Evolutionary conservation across 2,888 invertebrate species (phyloP).

Genomic region (Limnephilus rhombicus): DNA sequence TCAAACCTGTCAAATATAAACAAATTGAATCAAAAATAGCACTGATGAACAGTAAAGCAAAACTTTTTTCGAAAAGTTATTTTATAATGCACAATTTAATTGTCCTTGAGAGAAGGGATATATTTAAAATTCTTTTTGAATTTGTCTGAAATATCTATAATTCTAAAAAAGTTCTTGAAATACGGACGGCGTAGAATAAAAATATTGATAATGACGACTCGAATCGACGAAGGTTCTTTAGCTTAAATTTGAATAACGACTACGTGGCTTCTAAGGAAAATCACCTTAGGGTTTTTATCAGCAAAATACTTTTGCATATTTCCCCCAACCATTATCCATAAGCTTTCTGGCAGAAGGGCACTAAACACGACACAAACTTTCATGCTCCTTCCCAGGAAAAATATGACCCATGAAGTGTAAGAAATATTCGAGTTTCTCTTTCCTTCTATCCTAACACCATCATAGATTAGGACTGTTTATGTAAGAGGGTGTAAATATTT

Average conservation of each 20-base stretch:
- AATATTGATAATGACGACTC: not conserved
- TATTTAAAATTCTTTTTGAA: too few species aligned
- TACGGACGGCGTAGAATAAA: not conserved
- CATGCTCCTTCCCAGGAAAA: slow-evolving; percentile 44
- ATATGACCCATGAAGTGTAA: slow-evolving; percentile 57
- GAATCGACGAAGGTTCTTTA: not conserved
- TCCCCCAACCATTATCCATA: slow-evolving; percentile 24
- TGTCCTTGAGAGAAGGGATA: too few species aligned
- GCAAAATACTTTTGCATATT: not conserved
- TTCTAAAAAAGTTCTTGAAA: not conserved
- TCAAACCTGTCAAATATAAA: not conserved
- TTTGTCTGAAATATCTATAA: not conserved
- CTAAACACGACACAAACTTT: slow-evolving; percentile 56
- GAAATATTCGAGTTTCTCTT: slow-evolving; percentile 57
- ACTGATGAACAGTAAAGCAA: not conserved
- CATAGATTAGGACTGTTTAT: slow-evolving; percentile 64
- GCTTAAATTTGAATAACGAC: not conserved
- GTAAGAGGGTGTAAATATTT: slow-evolving; percentile 63
- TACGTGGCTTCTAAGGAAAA: not conserved
- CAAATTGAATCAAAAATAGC: not conserved
- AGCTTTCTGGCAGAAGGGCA: slow-evolving; percentile 11
- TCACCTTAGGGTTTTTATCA: not conserved
- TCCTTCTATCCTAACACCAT: slow-evolving; percentile 63
- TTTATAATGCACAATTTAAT: too few species aligned
- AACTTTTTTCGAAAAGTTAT: not conserved